Conservation (phyloP, 2,888 invertebrate species). For the Melipona beecheii region DNA sequence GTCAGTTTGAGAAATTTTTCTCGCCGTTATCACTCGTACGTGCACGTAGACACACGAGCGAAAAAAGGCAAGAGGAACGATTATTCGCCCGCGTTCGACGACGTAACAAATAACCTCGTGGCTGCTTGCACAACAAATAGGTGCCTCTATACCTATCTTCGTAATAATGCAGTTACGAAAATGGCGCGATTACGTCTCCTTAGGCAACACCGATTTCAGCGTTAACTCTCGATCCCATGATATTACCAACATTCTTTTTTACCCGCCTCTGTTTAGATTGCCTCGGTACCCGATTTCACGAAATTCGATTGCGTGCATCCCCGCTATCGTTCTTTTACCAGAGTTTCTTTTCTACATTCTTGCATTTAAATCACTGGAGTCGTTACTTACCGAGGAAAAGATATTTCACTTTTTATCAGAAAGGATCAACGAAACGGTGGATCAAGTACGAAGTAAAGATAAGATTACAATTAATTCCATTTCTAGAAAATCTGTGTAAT, state of each 20-base stretch:
- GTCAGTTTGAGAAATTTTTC: constrained; percentile 35
- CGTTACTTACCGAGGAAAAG: not conserved
- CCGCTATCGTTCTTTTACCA: not conserved
- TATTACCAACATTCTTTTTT: constrained; percentile 26
- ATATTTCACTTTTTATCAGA: not conserved
- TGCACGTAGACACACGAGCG: constrained; percentile 17
- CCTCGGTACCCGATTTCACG: constrained; percentile 10
- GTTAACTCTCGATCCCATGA: constrained; percentile 25
- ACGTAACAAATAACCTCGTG: constrained; percentile 76
- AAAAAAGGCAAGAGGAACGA: constrained; percentile 45
- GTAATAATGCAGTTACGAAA: constrained; percentile 81
- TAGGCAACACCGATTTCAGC: constrained; percentile 62
- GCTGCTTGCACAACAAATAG: constrained; percentile 78
- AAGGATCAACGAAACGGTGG: too few species aligned
- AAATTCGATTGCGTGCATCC: constrained; percentile 16
- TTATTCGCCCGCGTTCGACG: constrained; percentile 59
- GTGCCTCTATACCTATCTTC: constrained; percentile 69
- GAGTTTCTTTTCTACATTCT: constrained; percentile 1
- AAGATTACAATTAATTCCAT: too few species aligned
- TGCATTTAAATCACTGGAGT: not conserved
- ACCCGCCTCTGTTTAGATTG: constrained; percentile 17
- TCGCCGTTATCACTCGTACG: constrained; percentile 33
- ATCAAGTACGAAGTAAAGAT: too few species aligned
- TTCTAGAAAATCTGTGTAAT: too few species aligned
- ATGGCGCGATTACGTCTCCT: constrained; percentile 78